Percentiles rank a stretch among this genome's conserved stretches.
phyloP scores from a whole-genome alignment of 2,113 vertebrate genomes.

The Neotragus moschatus region DNA sequence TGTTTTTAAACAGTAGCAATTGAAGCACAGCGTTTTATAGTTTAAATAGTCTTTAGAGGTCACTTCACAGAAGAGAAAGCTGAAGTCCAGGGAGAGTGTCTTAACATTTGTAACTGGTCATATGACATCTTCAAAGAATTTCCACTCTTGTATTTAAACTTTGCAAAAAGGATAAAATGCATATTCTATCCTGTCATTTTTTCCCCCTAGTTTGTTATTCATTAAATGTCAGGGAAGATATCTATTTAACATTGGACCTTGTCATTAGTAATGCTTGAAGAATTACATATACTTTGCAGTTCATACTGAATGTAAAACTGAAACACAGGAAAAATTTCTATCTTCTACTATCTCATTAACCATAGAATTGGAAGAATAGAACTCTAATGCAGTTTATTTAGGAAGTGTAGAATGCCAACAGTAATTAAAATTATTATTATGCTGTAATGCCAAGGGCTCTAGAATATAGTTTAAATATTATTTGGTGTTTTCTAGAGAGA shows the following conservation, averaged over 20 bases:
- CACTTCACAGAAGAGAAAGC: not conserved
- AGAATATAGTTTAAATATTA: not conserved
- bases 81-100: not conserved
- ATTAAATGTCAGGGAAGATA: not conserved
- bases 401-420: not conserved
- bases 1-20: not conserved
- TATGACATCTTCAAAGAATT: not conserved
- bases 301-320: not conserved
- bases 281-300: conserved; percentile 9
- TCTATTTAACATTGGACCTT: conserved; percentile 10
- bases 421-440: not conserved
- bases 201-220: not conserved
- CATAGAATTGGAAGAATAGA: not conserved
- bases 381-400: not conserved
- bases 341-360: not conserved
- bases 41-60: not conserved
- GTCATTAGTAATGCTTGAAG: not conserved
- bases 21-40: not conserved
- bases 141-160: not conserved
- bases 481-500: not conserved
- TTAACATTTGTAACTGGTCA: not conserved
- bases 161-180: not conserved
- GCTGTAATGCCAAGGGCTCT: not conserved
- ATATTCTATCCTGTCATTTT: not conserved
- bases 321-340: not conserved